Evolutionary conservation across 2,113 vertebrate genomes (phyloP).

Genomic region (Prionailurus bengalensis): DNA sequence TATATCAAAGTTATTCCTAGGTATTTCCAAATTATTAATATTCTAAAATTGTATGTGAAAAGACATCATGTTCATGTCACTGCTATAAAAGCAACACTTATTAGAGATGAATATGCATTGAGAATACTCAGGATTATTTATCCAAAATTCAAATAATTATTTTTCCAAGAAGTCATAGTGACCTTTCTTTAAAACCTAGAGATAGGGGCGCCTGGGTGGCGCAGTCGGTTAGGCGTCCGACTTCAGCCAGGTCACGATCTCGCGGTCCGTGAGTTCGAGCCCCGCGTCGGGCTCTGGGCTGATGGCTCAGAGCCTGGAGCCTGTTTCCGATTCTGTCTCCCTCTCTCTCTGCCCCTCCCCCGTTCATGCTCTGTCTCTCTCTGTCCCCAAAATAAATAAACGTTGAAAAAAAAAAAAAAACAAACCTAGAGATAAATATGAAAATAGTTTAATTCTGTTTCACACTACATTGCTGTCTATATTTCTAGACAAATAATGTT

Average conservation of each 20-base stretch:
- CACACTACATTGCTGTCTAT: background rate
- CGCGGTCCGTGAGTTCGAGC: too few relatives aligned
- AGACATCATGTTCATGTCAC: background rate
- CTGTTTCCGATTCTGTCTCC: too few relatives aligned
- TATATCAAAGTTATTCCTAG: background rate
- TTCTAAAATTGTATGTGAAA: background rate
- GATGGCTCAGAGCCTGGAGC: too few relatives aligned
- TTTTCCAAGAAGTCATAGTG: background rate
- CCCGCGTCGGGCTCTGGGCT: too few relatives aligned
- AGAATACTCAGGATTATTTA: background rate
- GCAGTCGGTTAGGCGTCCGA: too few relatives aligned
- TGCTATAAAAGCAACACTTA: background rate
- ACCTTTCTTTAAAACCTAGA: background rate
- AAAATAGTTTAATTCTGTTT: background rate
- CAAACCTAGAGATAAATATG: background rate
- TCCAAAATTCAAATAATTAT: background rate
- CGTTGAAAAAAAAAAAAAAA: too few relatives aligned
- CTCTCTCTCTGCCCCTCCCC: too few relatives aligned
- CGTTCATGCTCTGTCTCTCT: too few relatives aligned
- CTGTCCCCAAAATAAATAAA: too few relatives aligned
- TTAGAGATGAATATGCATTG: background rate
- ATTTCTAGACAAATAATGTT: background rate
- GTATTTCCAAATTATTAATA: constrained; percentile 6
- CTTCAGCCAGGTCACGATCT: too few relatives aligned
- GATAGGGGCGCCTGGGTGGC: too few relatives aligned